Evolutionary conservation across 2,113 vertebrate species (phyloP).

Genomic region (Macroglossus sobrinus): DNA sequence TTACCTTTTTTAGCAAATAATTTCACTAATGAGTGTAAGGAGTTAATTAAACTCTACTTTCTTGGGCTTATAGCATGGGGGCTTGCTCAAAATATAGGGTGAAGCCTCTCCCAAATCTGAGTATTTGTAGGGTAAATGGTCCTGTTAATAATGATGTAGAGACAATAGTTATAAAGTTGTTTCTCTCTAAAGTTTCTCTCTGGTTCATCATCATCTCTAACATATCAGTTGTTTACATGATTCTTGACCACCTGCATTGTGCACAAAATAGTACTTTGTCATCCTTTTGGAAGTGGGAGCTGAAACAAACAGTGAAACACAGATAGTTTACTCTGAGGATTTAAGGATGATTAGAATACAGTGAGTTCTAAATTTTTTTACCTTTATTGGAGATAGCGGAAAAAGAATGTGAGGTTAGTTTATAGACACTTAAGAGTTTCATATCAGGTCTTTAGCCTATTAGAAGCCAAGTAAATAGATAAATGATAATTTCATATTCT

Average conservation of each 20-base stretch:
- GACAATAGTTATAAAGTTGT: neutral
- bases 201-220: neutral
- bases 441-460: neutral
- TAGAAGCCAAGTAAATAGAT: neutral
- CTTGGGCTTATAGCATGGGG: neutral
- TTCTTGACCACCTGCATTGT: neutral
- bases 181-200: neutral
- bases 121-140: neutral
- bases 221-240: neutral
- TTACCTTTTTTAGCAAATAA: neutral
- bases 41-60: conserved; percentile 8
- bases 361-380: neutral
- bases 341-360: neutral
- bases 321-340: neutral
- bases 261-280: neutral
- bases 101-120: neutral
- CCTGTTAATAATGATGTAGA: neutral
- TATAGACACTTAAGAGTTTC: neutral
- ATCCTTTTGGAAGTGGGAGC: neutral
- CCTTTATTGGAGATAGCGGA: neutral
- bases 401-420: neutral
- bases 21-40: neutral
- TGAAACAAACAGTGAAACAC: neutral
- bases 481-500: neutral
- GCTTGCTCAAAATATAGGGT: neutral